Base-by-base conservation (phyloP, 2,888 invertebrate genomes). In the Ephialtes manifestator region DNA sequence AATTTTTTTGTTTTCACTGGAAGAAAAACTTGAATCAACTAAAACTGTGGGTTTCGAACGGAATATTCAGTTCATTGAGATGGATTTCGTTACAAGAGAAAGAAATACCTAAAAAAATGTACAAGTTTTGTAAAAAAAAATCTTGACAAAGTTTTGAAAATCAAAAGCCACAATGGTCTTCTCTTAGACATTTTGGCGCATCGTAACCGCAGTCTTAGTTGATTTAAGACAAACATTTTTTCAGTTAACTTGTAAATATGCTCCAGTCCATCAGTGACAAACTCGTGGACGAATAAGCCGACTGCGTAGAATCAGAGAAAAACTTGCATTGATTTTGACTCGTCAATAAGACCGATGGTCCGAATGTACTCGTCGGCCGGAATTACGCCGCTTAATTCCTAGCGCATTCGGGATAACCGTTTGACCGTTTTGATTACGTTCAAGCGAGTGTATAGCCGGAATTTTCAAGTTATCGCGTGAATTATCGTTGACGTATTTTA, bases 311-410 rank as follows among this genome's bases (percentile, higher is more conserved):
- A 53, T 53, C 53, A 18, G 18, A 28, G 10, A 10, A 55, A 8
- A 31, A 18, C 28, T 53, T n/a, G 43, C 35, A 28, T 51, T n/a
- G 1, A 63, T 1, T 63, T 63, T 35, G 63, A 60, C 31, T 39
- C 39, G 39, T 39, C 11, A n/a, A 39, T 39, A 31, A 63, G 39
- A 39, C n/a, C 63, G 63, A 58, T 28, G 28, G 28, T 35, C 20
- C 35, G 43, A 67, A 39, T 24, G 43, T 46, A 11, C 13, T 8
- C n/a, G 51, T 63, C 46, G 24, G 63, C 48, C 63, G 51, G 15
- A 75, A 63, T 48, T 63, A 53, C 63, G 76, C 10, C 51, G 76
- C 65, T 76, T 53, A 35, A 65, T 53, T 76, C n/a, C 65, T 35
- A 35, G 11, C 15, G 63, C 48, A 20, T 63, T 53, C 39, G 76